Base-by-base conservation (phyloP, 2,113 vertebrate species). In the Podarcis muralis region DNA sequence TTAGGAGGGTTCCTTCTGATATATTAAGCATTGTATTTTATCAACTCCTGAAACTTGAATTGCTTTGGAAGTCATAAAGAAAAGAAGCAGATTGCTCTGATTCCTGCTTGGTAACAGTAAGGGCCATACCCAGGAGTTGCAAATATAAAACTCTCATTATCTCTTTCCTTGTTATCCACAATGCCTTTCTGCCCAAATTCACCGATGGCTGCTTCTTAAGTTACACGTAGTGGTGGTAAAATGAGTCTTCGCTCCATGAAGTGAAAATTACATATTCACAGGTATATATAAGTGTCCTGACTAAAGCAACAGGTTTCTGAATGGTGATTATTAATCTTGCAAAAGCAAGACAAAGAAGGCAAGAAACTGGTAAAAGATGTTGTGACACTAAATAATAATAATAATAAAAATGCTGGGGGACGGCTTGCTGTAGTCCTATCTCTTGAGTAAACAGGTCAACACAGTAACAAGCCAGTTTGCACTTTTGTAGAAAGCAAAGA, bases 21-120 rank as follows among this genome's bases (percentile, higher is more conserved):
- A 84, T 66, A 89, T 53, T 65, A 84, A 37, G 3, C 62, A 25
- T 1, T 84, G 75, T 62, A 1, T 86, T 81, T 79, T 81, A 84
- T 75, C 16, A 12, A 53, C 9, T 71, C 62, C 40, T 84, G 8
- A 79, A 37, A 86, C 25, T 80, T 87, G 86, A 82, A 69, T 92
- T 87, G 78, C 65, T 27, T 81, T 43, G 79, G 48, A 83, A 85
- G 88, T 48, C 82, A 65, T 83, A 8, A 90, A 68, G 32, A 88
- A 88, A 69, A 11, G 2, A 30, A 80, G 16, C 1, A 9, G 7
- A 59, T 1, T 66, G 43, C 53, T 65, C 18, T 16, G 43, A 43
- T 65, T 75, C 22, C 48, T 37, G 35, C 23, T 65, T 23, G 27
- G 48, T n/a, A 43, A 15, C 13, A 53, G 11, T 25, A 25, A 35